Evolutionary conservation across 92 coral and sea anemone species (phyloP).

Genomic region (Siderastrea siderea): DNA sequence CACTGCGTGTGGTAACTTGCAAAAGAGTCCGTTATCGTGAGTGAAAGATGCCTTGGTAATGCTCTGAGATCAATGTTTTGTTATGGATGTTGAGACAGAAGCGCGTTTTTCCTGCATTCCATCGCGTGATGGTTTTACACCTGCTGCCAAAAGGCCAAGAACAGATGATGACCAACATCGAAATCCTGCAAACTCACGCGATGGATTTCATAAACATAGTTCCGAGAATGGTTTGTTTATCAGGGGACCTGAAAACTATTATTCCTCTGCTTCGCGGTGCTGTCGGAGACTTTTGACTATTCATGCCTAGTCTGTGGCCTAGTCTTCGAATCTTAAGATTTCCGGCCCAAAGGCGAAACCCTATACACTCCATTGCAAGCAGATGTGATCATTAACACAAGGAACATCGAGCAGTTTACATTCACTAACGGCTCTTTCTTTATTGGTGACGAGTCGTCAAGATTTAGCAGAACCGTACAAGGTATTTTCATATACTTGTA

Average conservation of each 20-base stretch:
- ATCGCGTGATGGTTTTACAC: not conserved
- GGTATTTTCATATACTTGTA: slow-evolving; percentile 40
- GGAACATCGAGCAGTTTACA: slow-evolving; percentile 84
- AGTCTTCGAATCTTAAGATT: slow-evolving; percentile 83
- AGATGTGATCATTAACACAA: slow-evolving; percentile 66
- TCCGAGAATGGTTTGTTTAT: not conserved
- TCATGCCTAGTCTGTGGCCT: slow-evolving; percentile 33
- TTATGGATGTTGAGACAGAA: slow-evolving; percentile 40
- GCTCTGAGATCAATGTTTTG: not conserved
- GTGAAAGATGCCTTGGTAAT: not conserved
- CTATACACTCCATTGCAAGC: slow-evolving; percentile 63
- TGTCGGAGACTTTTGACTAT: slow-evolving; percentile 68
- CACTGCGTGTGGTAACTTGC: too few relatives aligned
- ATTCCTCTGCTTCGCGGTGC: not conserved
- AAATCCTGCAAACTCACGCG: not conserved
- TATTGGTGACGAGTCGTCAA: slow-evolving; percentile 77
- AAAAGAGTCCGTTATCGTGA: not conserved
- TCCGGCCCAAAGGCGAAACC: slow-evolving; percentile 83
- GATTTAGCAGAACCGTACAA: slow-evolving; percentile 78
- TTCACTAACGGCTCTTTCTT: slow-evolving; percentile 84
- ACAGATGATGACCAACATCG: slow-evolving; percentile 7
- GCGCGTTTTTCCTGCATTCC: not conserved
- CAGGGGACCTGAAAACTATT: not conserved
- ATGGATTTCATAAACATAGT: not conserved
- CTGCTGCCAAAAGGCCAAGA: slow-evolving; percentile 21